Percentiles rank a stretch among this genome's conserved stretches.
phyloP scores from a whole-genome alignment of 1,140 invertebrate genomes.

The Lepidurus couesii region DNA sequence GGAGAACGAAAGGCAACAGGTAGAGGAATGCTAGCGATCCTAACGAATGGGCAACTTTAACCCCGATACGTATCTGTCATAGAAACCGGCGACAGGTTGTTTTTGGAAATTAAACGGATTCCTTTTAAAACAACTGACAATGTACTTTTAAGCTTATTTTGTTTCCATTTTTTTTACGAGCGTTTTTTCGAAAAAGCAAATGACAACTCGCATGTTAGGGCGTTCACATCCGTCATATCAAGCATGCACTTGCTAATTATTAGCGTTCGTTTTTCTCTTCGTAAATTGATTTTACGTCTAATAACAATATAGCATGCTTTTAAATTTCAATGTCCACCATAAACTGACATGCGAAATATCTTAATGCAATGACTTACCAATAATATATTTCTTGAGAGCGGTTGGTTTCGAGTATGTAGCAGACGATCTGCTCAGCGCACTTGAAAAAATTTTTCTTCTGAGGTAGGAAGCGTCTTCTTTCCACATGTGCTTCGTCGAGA shows the following conservation, averaged over 20 bases:
- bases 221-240: too few relatives aligned
- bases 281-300: too few relatives aligned
- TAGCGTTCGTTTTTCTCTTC: too few relatives aligned
- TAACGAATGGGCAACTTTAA: constrained; percentile 3
- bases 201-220: too few relatives aligned
- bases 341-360: too few relatives aligned
- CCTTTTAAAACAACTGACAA: neutral
- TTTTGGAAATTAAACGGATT: neutral
- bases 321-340: too few relatives aligned
- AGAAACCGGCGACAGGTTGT: constrained; percentile 2
- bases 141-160: too few relatives aligned
- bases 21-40: neutral
- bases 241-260: too few relatives aligned
- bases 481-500: neutral
- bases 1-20: neutral
- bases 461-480: neutral
- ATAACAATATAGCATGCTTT: too few relatives aligned
- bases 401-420: neutral
- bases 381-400: too few relatives aligned
- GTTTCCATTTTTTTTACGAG: too few relatives aligned
- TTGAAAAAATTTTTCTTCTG: neutral
- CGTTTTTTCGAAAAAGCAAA: too few relatives aligned
- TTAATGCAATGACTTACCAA: neutral
- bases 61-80: constrained; percentile 9
- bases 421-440: neutral